A percentile compares a stretch with the other conserved stretches of the same genome.
These are phyloP conservation scores for Drosophila nr. perissopoda DNA, from an alignment of 2,888 invertebrate genomes.

Conservation along the genomic window DNA sequence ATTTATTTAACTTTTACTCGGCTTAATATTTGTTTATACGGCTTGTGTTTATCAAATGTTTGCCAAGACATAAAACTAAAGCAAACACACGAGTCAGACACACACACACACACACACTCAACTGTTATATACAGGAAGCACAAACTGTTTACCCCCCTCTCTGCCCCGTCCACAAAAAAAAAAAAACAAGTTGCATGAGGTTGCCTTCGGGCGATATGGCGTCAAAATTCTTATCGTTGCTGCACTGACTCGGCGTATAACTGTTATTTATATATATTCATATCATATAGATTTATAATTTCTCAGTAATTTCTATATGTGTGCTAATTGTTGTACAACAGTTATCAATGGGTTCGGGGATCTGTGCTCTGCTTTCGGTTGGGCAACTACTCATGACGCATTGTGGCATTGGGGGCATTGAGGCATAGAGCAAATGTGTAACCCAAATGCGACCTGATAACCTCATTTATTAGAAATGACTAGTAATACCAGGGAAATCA, in stretches of 20 bases:
- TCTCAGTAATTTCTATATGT: conserved; percentile 30
- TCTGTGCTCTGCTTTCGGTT: conserved; percentile 5
- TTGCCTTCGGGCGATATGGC: conserved; percentile 26
- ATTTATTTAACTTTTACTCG: conserved; percentile 55
- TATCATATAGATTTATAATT: conserved; percentile 22
- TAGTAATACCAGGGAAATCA: conserved; percentile 8
- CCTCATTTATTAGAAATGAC: conserved; percentile 46
- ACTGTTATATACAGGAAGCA: conserved; percentile 49
- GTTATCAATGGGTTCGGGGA: conserved; percentile 33
- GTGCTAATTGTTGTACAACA: neutral
- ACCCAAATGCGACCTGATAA: conserved; percentile 50
- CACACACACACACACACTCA: conserved; percentile 5
- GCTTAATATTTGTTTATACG: conserved; percentile 56
- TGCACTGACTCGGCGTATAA: conserved; percentile 20
- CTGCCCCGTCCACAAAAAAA: neutral
- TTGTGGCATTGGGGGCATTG: conserved; percentile 23
- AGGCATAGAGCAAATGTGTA: conserved; percentile 6
- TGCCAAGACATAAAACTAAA: conserved; percentile 69
- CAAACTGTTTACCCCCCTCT: neutral
- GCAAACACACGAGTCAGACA: conserved; percentile 44
- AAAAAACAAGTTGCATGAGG: conserved; percentile 18
- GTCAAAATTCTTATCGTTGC: conserved; percentile 56
- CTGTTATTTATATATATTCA: neutral
- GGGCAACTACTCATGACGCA: conserved; percentile 30
- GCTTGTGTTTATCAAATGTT: conserved; percentile 69